These are phyloP conservation scores for Varroa destructor DNA, from an alignment of 1,140 invertebrate genomes.

Conservation along the genomic window DNA sequence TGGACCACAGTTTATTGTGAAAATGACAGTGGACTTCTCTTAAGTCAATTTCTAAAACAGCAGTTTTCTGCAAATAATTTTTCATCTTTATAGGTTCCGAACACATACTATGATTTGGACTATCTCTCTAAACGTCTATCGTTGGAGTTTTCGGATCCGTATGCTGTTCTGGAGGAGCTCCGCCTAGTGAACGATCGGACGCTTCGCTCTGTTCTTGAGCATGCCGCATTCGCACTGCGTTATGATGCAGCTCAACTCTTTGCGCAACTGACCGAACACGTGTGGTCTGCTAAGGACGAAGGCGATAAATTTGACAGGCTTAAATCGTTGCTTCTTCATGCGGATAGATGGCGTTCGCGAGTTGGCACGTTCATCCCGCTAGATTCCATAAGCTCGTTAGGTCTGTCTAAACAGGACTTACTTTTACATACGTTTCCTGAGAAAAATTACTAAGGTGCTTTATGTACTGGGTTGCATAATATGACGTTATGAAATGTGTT, in stretches of 20 bases:
- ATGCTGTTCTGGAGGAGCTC: slow-evolving; percentile 22
- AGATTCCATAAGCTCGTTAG: slow-evolving; percentile 31
- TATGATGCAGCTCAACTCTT: slow-evolving; percentile 62
- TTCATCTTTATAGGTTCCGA: not conserved
- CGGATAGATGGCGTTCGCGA: slow-evolving; percentile 34
- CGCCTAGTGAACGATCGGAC: not conserved
- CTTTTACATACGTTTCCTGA: slow-evolving; percentile 11
- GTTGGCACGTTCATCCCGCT: slow-evolving; percentile 4
- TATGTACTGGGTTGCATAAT: no score
- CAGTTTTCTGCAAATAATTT: no score
- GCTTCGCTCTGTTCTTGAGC: slow-evolving; percentile 52
- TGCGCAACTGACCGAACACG: slow-evolving; percentile 50
- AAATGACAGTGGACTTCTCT: no score
- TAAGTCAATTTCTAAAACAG: no score
- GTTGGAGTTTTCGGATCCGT: slow-evolving; percentile 6
- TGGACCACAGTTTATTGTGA: no score
- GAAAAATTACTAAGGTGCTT: no score
- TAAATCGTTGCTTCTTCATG: slow-evolving; percentile 39
- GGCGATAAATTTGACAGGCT: slow-evolving; percentile 40
- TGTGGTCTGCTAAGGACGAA: slow-evolving; percentile 38
- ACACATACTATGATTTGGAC: slow-evolving; percentile 20
- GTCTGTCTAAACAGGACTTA: slow-evolving; percentile 33
- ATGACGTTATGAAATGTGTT: no score
- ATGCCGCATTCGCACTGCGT: slow-evolving; percentile 51
- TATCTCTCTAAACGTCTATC: slow-evolving; percentile 3